A percentile compares a stretch with the other conserved stretches of the same genome.
Conservation (phyloP, 1,140 invertebrate species). For the Lordiphosa clarofinis region DNA sequence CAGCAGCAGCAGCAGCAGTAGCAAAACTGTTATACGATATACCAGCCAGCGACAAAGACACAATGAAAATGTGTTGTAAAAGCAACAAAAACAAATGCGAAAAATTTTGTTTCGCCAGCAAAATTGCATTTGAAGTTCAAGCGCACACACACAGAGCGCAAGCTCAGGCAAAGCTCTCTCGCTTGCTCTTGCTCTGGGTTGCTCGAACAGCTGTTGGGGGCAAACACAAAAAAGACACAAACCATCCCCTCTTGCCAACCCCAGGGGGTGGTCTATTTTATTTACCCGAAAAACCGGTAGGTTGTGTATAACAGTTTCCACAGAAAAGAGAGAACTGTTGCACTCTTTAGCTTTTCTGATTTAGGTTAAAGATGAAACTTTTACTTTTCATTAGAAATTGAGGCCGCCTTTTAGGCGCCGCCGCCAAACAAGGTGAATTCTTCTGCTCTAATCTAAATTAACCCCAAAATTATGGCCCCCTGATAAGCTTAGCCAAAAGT, state of each 20-base stretch:
- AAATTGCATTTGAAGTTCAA: conserved; percentile 70
- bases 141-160: conserved; percentile 22
- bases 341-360: conserved; percentile 50
- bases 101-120: conserved; percentile 11
- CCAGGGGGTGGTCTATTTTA: conserved; percentile 28
- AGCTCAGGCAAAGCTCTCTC: no score
- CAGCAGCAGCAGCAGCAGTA: conserved; percentile 10
- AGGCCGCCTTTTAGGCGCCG: conserved; percentile 70
- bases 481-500: conserved; percentile 9
- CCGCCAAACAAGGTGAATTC: conserved; percentile 31
- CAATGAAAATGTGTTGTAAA: conserved; percentile 30
- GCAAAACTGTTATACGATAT: conserved; percentile 71
- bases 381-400: conserved; percentile 49
- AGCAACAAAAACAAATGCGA: conserved; percentile 44
- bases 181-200: neutral
- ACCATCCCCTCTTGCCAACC: conserved; percentile 25
- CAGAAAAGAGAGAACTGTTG: conserved; percentile 62
- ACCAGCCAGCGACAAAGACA: conserved; percentile 34
- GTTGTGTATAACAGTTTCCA: conserved; percentile 24
- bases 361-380: conserved; percentile 77
- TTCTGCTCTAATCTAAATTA: conserved; percentile 16
- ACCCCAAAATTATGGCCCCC: no score
- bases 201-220: conserved; percentile 17
- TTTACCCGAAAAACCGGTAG: conserved; percentile 43
- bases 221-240: conserved; percentile 10